These are phyloP conservation scores for Falco biarmicus DNA, from an alignment of 2,797 vertebrate species.

Conservation along the genomic window DNA sequence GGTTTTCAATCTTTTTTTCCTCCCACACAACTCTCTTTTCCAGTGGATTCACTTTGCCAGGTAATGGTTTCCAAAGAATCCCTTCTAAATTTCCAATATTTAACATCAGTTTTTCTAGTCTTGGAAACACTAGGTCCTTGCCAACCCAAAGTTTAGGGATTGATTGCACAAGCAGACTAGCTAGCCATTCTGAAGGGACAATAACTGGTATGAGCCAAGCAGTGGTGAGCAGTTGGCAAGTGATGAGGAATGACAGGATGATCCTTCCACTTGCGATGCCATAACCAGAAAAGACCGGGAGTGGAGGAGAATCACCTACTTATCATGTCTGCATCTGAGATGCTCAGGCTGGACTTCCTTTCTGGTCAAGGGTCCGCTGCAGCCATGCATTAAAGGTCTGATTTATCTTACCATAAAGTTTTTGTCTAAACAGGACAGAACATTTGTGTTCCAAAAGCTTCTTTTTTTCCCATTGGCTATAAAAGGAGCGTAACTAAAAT, in stretches of 20 bases:
- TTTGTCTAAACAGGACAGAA: neutral
- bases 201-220: neutral
- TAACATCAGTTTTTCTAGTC: slow-evolving; percentile 66
- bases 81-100: slow-evolving; percentile 62
- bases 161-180: slow-evolving; percentile 61
- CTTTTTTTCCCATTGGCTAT: neutral
- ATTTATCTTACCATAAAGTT: neutral
- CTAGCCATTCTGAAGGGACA: slow-evolving; percentile 32
- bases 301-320: neutral
- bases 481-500: neutral
- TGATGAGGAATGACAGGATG: slow-evolving; percentile 31
- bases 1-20: slow-evolving; percentile 37
- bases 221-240: slow-evolving; percentile 49
- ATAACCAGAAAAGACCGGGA: neutral
- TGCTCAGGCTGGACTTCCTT: neutral
- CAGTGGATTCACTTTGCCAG: slow-evolving; percentile 41
- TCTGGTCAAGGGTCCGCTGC: neutral
- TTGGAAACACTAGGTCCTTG: slow-evolving; percentile 32
- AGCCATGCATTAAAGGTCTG: neutral
- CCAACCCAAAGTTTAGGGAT: slow-evolving; percentile 21
- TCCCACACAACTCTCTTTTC: slow-evolving; percentile 55
- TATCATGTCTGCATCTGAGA: neutral
- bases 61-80: slow-evolving; percentile 62
- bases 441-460: neutral
- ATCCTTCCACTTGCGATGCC: slow-evolving; percentile 26